Conservation (phyloP, 1,140 invertebrate species). For the Drosophila obscura region DNA sequence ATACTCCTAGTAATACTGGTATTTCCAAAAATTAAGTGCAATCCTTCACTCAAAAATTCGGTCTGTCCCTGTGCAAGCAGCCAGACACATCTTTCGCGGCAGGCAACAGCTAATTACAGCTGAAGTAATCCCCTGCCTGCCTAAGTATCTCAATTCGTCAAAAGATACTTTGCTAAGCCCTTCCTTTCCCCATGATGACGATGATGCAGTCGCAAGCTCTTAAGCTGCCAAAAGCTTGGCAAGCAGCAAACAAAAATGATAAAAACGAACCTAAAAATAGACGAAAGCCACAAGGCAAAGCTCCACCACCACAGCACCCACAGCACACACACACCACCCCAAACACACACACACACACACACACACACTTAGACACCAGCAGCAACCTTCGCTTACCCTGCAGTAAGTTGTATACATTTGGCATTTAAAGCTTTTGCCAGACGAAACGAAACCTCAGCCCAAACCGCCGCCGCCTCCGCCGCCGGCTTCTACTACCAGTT, state of each 20-base stretch:
- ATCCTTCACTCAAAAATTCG: too few species aligned
- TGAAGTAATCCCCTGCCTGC: constrained; percentile 44
- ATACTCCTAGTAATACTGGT: too few species aligned
- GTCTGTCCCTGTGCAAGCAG: too few species aligned
- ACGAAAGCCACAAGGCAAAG: constrained; percentile 28
- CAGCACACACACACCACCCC: not conserved
- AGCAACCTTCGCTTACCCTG: not conserved
- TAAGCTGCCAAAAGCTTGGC: constrained; percentile 64
- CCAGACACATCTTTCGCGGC: not conserved
- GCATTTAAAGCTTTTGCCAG: constrained; percentile 42
- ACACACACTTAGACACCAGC: not conserved
- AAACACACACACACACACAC: too few species aligned
- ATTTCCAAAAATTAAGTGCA: too few species aligned
- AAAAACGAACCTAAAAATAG: constrained; percentile 45
- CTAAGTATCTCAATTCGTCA: constrained; percentile 61
- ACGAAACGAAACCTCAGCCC: constrained; percentile 39
- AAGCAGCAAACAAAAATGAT: constrained; percentile 43
- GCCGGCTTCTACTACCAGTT: too few species aligned
- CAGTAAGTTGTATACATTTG: constrained; percentile 48
- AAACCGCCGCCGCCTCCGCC: not conserved
- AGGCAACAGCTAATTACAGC: constrained; percentile 61
- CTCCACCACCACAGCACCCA: constrained; percentile 3
- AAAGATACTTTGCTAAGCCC: constrained; percentile 65
- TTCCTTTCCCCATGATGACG: constrained; percentile 29
- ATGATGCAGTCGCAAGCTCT: constrained; percentile 45